Evolutionary conservation across 2,797 vertebrate species (phyloP).

Genomic region (Eulemur rubriventer): DNA sequence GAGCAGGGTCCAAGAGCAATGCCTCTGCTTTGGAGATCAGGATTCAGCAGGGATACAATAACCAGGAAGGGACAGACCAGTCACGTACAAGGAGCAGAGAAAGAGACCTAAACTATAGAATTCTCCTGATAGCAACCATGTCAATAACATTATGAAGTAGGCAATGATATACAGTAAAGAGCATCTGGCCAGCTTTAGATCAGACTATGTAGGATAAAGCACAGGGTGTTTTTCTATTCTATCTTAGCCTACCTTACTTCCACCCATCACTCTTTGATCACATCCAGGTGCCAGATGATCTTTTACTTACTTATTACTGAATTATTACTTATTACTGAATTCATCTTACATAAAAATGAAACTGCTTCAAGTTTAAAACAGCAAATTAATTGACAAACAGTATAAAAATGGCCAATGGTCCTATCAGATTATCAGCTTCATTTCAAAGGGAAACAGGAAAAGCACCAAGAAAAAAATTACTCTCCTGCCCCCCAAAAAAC

Average conservation of each 20-base stretch:
- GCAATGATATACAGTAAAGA: constrained; percentile 74
- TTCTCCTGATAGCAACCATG: constrained; percentile 32
- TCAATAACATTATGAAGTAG: constrained; percentile 73
- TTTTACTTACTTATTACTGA: background rate
- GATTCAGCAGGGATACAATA: background rate
- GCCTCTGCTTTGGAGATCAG: background rate
- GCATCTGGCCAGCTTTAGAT: constrained; percentile 66
- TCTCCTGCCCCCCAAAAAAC: constrained; percentile 49
- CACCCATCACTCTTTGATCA: constrained; percentile 17
- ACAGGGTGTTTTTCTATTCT: constrained; percentile 20
- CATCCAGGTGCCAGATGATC: constrained; percentile 44
- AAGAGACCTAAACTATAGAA: constrained; percentile 42
- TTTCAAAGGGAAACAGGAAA: constrained; percentile 80
- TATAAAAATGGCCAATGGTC: constrained; percentile 79
- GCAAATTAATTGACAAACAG: constrained; percentile 84
- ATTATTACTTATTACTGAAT: too few relatives aligned
- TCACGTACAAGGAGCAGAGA: background rate
- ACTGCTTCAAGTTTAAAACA: constrained; percentile 85
- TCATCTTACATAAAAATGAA: constrained; percentile 81
- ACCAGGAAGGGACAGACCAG: background rate
- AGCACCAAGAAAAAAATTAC: constrained; percentile 30
- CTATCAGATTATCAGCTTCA: constrained; percentile 77
- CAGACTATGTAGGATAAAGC: constrained; percentile 74
- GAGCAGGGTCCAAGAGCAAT: background rate
- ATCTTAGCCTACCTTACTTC: too few relatives aligned